These are phyloP conservation scores for Willowsia nigromaculata DNA, from an alignment of 2,888 invertebrate genomes.

Conservation along the genomic window DNA sequence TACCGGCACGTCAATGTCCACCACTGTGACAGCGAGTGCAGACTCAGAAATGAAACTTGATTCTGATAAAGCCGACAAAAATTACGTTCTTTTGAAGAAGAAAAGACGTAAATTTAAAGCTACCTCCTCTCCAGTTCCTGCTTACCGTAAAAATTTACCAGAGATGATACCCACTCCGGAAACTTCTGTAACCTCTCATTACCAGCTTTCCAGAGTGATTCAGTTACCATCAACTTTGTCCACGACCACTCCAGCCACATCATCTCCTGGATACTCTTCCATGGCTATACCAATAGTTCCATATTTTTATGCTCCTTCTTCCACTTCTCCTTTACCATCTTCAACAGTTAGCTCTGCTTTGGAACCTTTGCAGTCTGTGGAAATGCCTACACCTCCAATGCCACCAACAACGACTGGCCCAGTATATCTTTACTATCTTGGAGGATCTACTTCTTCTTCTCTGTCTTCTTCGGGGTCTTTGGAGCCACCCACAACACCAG, in stretches of 20 bases:
- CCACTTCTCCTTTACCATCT: not conserved
- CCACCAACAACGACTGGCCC: slow-evolving; percentile 48
- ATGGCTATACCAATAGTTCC: slow-evolving; percentile 21
- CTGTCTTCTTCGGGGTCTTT: slow-evolving; percentile 7
- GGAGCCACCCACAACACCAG: slow-evolving; percentile 22
- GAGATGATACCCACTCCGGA: slow-evolving; percentile 28
- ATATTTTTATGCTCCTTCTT: slow-evolving; percentile 9
- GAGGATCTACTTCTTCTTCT: slow-evolving; percentile 23
- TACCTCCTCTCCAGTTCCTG: not conserved
- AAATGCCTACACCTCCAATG: slow-evolving; percentile 61
- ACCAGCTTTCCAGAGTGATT: not conserved
- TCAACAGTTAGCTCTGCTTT: slow-evolving; percentile 42
- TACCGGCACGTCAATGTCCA: no score
- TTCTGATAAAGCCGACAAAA: not conserved
- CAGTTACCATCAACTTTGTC: slow-evolving; percentile 2
- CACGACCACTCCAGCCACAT: not conserved
- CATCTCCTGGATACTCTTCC: not conserved
- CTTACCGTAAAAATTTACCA: not conserved
- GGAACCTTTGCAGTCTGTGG: slow-evolving; percentile 41
- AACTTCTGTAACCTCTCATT: not conserved
- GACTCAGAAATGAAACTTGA: not conserved
- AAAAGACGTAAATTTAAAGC: not conserved
- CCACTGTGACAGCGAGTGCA: not conserved
- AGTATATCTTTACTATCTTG: slow-evolving; percentile 31
- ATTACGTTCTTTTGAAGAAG: slow-evolving; percentile 3